phyloP scores from a whole-genome alignment of 35 echinoderm and acorn worm genomes.

The Hemicentrotus pulcherrimus region DNA sequence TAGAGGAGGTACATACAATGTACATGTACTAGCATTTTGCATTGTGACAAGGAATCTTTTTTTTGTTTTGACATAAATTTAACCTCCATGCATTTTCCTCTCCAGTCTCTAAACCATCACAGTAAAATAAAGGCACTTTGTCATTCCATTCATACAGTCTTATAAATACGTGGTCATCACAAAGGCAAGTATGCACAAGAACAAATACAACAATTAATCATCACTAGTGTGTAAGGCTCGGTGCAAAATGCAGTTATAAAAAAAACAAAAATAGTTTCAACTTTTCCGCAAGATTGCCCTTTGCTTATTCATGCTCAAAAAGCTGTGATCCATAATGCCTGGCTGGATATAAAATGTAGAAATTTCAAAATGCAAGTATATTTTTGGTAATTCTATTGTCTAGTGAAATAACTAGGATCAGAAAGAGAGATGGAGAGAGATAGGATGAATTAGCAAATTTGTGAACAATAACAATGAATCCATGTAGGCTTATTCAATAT shows the following conservation, averaged over 20 bases:
- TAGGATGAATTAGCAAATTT: background rate
- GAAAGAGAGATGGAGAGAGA: background rate
- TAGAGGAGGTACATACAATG: too few relatives aligned
- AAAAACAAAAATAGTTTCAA: background rate
- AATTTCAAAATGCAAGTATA: background rate
- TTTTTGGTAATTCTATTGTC: background rate
- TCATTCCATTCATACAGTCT: background rate
- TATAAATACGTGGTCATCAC: background rate
- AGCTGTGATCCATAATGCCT: slow-evolving; percentile 4
- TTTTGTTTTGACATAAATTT: too few relatives aligned
- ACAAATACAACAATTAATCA: background rate
- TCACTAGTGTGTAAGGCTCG: background rate
- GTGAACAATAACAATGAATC: background rate
- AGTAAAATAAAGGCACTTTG: background rate
- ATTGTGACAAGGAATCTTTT: too few relatives aligned
- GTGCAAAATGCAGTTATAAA: too few relatives aligned
- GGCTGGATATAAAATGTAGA: background rate
- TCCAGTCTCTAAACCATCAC: background rate
- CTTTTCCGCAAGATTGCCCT: background rate
- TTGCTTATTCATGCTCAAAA: background rate
- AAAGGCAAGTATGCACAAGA: background rate
- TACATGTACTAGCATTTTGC: too few relatives aligned
- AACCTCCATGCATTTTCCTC: too few relatives aligned
- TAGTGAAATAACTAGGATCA: background rate
- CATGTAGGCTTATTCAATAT: background rate